phyloP scores from a whole-genome alignment of 2,888 invertebrate species.

The Cryptus viduatorius region DNA sequence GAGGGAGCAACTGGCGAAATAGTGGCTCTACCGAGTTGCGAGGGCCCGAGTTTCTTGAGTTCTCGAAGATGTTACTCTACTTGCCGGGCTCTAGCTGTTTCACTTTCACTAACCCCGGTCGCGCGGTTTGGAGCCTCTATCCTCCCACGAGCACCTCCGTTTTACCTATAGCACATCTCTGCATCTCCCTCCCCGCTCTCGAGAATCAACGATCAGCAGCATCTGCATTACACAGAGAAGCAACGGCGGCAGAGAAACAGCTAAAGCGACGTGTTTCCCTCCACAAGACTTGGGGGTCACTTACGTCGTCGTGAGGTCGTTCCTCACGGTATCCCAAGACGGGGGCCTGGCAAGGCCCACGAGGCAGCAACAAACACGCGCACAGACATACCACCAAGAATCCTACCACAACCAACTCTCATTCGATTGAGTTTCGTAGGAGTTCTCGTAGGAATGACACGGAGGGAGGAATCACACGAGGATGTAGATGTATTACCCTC shows the following conservation, averaged over 20 bases:
- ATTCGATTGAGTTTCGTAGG: conserved; percentile 10
- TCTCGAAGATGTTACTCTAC: conserved; percentile 82
- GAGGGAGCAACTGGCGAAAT: conserved; percentile 64
- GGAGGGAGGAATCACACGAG: conserved; percentile 25
- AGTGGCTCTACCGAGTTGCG: conserved; percentile 8
- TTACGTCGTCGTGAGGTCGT: conserved; percentile 80
- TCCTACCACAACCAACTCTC: conserved; percentile 23
- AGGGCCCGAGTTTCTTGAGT: conserved; percentile 36
- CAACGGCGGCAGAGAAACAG: conserved; percentile 10
- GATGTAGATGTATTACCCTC: conserved; percentile 43
- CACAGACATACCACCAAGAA: conserved; percentile 59
- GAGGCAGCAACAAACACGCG: conserved; percentile 6
- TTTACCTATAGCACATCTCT: conserved; percentile 14
- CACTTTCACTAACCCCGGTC: conserved; percentile 81
- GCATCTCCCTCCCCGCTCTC: conserved; percentile 18
- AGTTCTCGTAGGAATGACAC: conserved; percentile 1
- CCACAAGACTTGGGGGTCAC: conserved; percentile 76
- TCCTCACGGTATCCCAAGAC: conserved; percentile 64
- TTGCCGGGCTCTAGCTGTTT: conserved; percentile 78
- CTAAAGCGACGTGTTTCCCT: conserved; percentile 50
- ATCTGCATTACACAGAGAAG: conserved; percentile 31
- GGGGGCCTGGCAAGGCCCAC: conserved; percentile 61
- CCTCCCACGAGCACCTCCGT: conserved; percentile 78
- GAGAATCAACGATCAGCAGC: conserved; percentile 28
- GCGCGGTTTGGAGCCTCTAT: conserved; percentile 61